Base-by-base conservation (phyloP, 2,113 vertebrate species). In the Aegotheles bennettii region DNA sequence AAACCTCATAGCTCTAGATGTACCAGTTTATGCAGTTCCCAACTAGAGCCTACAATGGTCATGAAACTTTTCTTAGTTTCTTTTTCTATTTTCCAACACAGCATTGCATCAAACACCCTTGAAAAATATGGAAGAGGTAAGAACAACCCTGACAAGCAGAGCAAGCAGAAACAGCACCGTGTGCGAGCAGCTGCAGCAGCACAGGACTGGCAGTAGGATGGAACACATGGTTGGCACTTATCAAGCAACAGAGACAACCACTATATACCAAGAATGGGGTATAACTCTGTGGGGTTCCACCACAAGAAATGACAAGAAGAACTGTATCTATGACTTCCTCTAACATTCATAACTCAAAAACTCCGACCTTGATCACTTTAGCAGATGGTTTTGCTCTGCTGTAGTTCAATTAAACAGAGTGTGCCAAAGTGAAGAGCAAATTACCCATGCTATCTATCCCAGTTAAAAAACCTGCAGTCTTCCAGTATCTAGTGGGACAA, bases 361-460 rank as follows among this genome's bases (percentile, higher is more conserved):
- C 83, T 29, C 76, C 20, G 42, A 95, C 91, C 90, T 96, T 96
- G 95, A 96, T 96, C 94, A 31, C 90, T 97, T 95, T 45, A 96
- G 90, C 94, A 97, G 96, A 96, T 97, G 94, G 96, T 73, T 96
- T 90, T 93, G 92, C 94, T 89, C 94, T 90, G 95, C 96, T 96
- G 93, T 82, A 92, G 93, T 6, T 93, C 94, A 96, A 95, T 96
- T 96, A 96, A 92, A 90, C 88, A 87, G 96, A 96, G 65, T 57
- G 93, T 93, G 96, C 96, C 95, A 96, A 94, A 96, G 84, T 23
- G 95, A 96, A 96, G 83, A 96, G 95, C 95, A 96, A 96, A 97
- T 97, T 96, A 96, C 80, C 92, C 69, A 36, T 35, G 68, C 95
- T 96, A 96, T 95, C 93, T 90, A 89, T 93, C 88, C 93, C 93